Evolutionary conservation across 2,888 invertebrate genomes (phyloP), one percentile per base, ranked within the genome.

Genomic region (Diachrysia chrysitis): DNA sequence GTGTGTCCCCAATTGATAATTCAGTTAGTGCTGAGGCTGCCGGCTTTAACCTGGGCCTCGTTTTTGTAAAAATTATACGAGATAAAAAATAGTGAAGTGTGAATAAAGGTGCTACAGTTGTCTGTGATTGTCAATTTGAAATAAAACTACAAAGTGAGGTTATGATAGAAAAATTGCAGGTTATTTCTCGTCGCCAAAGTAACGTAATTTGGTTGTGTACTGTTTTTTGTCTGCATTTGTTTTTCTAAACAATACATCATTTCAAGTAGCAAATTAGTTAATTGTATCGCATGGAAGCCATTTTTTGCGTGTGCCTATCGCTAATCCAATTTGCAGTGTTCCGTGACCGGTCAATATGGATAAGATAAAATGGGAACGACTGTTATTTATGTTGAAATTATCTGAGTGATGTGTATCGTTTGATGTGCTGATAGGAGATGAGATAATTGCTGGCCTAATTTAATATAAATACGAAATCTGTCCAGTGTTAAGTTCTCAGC

Each of bases 1-100:
- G 95, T 91, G 86, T 87, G 89, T 78, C 89, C 90, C 88, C 90
- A 88, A 91, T 93, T 92, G 92, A 92, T 94, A 94, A 94, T 94
- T 94, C 88, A 93, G 94, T 94, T 92, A 91, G 84, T 84, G 79
- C 82, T 83, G 83, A 87, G 89, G 83, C 89, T 88, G 88, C 92
- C 91, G 92, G 88, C 85, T 83, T 63, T 78, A 81, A 78, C 86
- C 87, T 88, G 86, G 84, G 87, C 85, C 84, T 80, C 77, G 72
- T 83, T 72, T 77, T 76, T 73, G 73, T 64, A 71, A 71, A 79
- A 80, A 75, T 60, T 48, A 63, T 57, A 69, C 35, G 74, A 32
- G 17, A 58, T 64, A 67, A 76, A 60, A 61, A 21, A 77, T 61
- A 71, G 74, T 75, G 72, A 64, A 67, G 46, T 72, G 69, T 70